Evolutionary conservation across 2,888 invertebrate species (phyloP).

Genomic region (Pandemis corylana): DNA sequence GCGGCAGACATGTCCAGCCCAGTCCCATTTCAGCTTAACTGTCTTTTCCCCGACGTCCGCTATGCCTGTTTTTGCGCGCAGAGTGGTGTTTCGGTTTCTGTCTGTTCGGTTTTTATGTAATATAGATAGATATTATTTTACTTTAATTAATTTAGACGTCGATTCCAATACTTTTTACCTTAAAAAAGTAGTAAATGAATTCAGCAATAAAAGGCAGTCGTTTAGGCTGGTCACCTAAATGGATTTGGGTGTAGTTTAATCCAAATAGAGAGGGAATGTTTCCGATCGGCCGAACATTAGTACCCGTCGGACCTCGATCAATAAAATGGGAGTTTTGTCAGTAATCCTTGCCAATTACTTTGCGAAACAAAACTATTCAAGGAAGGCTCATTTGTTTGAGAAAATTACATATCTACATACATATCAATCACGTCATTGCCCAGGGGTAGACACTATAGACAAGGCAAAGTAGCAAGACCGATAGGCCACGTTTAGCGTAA

Average conservation of each 20-base stretch:
- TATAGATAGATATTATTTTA: too few relatives aligned
- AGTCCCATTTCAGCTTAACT: too few relatives aligned
- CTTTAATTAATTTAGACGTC: too few relatives aligned
- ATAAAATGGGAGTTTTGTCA: conserved; percentile 25
- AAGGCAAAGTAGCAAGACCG: too few relatives aligned
- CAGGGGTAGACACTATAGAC: too few relatives aligned
- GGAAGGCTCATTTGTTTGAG: not conserved
- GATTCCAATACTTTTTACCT: not conserved
- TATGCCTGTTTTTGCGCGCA: too few relatives aligned
- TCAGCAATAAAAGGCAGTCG: conserved; percentile 17
- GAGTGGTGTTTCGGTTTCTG: too few relatives aligned
- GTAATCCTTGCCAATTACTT: conserved; percentile 35
- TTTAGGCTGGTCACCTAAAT: conserved; percentile 34
- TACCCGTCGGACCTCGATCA: conserved; percentile 39
- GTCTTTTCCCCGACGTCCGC: too few relatives aligned
- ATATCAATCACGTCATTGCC: too few relatives aligned
- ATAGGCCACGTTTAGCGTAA: too few relatives aligned
- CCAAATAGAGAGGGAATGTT: conserved; percentile 34
- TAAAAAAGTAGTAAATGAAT: conserved; percentile 1
- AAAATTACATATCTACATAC: not conserved
- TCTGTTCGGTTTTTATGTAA: too few relatives aligned
- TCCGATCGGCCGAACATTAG: conserved; percentile 31
- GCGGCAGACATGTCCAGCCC: too few relatives aligned
- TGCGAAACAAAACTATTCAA: conserved; percentile 2
- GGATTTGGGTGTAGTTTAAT: conserved; percentile 38